Evolutionary conservation across 2,113 vertebrate genomes (phyloP).

Genomic region (Cygnus buccinator): DNA sequence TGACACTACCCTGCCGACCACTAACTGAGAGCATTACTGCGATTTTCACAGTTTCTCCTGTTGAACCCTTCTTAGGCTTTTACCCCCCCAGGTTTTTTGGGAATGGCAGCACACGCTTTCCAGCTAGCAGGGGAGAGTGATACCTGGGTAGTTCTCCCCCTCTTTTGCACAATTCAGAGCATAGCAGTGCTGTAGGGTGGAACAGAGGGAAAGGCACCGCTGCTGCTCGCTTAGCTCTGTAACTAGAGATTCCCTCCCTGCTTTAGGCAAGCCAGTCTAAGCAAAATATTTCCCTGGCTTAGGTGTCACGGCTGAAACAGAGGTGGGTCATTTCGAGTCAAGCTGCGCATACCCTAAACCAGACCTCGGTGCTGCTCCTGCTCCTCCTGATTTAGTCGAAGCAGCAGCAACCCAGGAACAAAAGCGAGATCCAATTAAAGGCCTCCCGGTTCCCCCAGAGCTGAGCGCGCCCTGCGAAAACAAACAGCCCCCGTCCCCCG

Average conservation of each 20-base stretch:
- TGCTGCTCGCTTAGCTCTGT: background rate
- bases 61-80: background rate
- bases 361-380: background rate
- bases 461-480: slow-evolving; percentile 74
- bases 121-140: background rate
- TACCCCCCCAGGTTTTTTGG: background rate
- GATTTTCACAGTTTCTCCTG: background rate
- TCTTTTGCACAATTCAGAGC: background rate
- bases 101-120: background rate
- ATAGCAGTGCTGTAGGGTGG: background rate
- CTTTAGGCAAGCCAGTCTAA: background rate
- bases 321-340: slow-evolving; percentile 28
- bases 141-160: background rate
- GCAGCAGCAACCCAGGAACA: background rate
- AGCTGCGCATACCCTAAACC: background rate
- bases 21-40: background rate
- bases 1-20: background rate
- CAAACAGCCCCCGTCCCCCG: slow-evolving; percentile 61
- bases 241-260: background rate
- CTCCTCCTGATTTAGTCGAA: background rate
- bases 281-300: slow-evolving; percentile 19
- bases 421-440: slow-evolving; percentile 67
- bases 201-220: background rate
- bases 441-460: slow-evolving; percentile 66
- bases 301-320: background rate